These are phyloP conservation scores for Drosophila rufa DNA, from an alignment of 1,140 invertebrate species.

Conservation along the genomic window DNA sequence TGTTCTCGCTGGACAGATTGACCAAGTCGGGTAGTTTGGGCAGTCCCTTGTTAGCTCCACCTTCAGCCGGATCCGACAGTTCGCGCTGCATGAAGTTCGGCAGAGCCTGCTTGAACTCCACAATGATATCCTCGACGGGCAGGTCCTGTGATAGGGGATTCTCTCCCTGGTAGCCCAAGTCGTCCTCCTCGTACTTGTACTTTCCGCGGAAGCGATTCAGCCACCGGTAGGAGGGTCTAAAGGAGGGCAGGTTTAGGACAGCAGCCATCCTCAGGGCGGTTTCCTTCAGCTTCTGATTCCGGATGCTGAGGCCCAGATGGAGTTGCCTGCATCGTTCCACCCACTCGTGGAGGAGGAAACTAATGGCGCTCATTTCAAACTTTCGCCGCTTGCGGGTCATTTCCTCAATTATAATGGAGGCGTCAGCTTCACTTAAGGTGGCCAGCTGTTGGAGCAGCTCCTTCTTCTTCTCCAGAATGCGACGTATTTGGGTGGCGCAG, in stretches of 20 bases:
- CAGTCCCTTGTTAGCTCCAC: background rate
- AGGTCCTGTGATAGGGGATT: constrained; percentile 44
- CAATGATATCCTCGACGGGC: constrained; percentile 77
- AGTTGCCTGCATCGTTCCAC: constrained; percentile 72
- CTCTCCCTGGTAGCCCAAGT: constrained; percentile 61
- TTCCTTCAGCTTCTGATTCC: constrained; percentile 76
- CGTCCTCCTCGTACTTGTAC: constrained; percentile 78
- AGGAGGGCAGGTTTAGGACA: constrained; percentile 70
- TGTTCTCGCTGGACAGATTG: constrained; percentile 73
- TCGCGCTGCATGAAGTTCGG: constrained; percentile 83
- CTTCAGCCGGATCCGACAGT: constrained; percentile 34
- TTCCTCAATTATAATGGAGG: constrained; percentile 77
- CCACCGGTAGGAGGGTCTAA: constrained; percentile 80
- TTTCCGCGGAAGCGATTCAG: constrained; percentile 77
- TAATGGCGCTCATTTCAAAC: constrained; percentile 82
- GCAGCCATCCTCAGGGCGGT: constrained; percentile 74
- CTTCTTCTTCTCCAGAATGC: constrained; percentile 77
- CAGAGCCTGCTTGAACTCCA: constrained; percentile 73
- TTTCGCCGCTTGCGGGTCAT: constrained; percentile 82
- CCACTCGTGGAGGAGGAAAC: constrained; percentile 78
- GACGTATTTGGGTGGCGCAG: constrained; percentile 82
- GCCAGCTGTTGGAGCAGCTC: constrained; percentile 75
- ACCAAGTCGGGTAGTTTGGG: constrained; percentile 40
- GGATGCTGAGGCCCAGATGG: constrained; percentile 54
- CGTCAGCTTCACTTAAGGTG: constrained; percentile 75